Base-by-base conservation (phyloP, 2,888 invertebrate genomes). In the Xestia rhomboidea region DNA sequence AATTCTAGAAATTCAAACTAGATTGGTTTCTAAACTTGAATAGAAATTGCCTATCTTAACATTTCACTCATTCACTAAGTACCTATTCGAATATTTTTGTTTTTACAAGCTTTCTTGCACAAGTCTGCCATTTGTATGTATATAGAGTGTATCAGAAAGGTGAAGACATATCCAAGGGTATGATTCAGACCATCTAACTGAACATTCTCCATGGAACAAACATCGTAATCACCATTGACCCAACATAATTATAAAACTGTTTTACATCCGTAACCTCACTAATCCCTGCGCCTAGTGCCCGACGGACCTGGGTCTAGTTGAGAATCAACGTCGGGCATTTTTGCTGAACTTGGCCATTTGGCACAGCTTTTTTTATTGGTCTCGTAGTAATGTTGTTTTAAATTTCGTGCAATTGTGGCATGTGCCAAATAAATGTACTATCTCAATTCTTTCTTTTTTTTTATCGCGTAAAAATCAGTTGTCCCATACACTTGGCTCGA, bases 21-120 rank as follows among this genome's bases (percentile, higher is more conserved):
- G 77, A 85, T 87, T 77, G 77, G 67, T 82, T 79, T 87, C 83
- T 75, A 69, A 82, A 72, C 27, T 68, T 62, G 72, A 87, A 77
- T 87, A 80, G 51, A 84, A 84, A 80, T 84, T 68, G 68, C 69
- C 73, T 63, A 64, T 70, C 76, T 64, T 54, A 60, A 68, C 71
- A 69, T 79, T 79, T 79, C 63, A 78, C 68, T 68, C 64, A 15
- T 63, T 13, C 15, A 49, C 41, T 57, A 60, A 57, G 57, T 38
- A 66, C 57, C 15, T 51, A 44, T 38, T 76, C 1, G 10, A 21
- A 30, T 64, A 5, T 54, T 30, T 41, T 64, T 2, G 13, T 10
- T 38, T 46, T 54, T n/a, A 21, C 5, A 49, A 54, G 7, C 21
- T 21, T 46, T 46, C 21, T 41, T 18, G 11, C 24, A 51, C 1